Percentiles rank a stretch among this genome's conserved stretches.
phyloP scores from a whole-genome alignment of 1,140 invertebrate species.

The Trinorchestia longiramus region DNA sequence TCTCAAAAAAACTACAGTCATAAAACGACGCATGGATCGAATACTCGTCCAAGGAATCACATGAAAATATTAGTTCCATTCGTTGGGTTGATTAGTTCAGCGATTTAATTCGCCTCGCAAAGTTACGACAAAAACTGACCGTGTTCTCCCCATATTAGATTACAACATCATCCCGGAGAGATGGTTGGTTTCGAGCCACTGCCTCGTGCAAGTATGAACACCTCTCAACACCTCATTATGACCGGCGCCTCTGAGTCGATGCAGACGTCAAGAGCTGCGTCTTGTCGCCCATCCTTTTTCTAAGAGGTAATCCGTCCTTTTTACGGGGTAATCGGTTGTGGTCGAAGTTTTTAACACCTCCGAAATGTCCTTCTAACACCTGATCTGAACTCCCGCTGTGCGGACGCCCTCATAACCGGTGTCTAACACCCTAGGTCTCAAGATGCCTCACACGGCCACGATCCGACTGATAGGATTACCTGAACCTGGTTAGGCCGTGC shows the following conservation, averaged over 20 bases:
- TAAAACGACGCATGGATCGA: background rate
- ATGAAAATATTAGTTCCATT: background rate
- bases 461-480: background rate
- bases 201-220: background rate
- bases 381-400: slow-evolving; percentile 21
- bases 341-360: slow-evolving; percentile 42
- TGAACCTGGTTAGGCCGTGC: background rate
- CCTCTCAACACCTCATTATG: slow-evolving; percentile 8
- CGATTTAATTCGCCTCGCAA: background rate
- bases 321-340: slow-evolving; percentile 43
- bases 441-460: background rate
- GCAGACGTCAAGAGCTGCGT: background rate
- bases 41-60: background rate
- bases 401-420: background rate
- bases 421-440: background rate
- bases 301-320: slow-evolving; percentile 34
- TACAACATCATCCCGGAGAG: background rate
- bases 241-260: background rate
- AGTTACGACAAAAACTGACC: slow-evolving; percentile 10
- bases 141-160: background rate
- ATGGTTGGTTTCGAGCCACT: background rate
- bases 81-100: background rate
- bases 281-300: slow-evolving; percentile 10
- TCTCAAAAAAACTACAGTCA: background rate
- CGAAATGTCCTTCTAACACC: slow-evolving; percentile 41